Evolutionary conservation across 2,888 invertebrate genomes (phyloP).

Genomic region (Hetaerina titia): DNA sequence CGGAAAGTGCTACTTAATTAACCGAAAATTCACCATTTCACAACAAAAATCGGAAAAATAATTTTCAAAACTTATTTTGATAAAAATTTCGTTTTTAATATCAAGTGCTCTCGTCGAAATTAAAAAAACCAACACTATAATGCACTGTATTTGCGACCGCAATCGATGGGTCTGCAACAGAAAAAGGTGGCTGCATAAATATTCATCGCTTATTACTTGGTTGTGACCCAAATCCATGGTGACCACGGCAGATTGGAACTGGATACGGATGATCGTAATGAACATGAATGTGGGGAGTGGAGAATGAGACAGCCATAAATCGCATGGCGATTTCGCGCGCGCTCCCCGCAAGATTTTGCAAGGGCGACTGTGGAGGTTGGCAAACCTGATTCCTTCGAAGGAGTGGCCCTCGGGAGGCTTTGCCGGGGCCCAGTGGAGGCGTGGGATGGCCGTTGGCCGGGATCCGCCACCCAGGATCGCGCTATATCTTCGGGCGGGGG

Average conservation of each 20-base stretch:
- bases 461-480: neutral
- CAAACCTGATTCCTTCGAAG: constrained; percentile 10
- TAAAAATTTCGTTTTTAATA: too few relatives aligned
- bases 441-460: neutral
- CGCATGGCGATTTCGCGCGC: neutral
- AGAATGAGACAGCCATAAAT: neutral
- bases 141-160: neutral
- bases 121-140: too few relatives aligned
- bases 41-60: neutral
- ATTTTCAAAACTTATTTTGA: neutral
- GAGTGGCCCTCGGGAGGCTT: neutral
- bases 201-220: neutral
- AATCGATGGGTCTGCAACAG: constrained; percentile 1
- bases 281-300: neutral
- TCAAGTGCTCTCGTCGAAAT: too few relatives aligned
- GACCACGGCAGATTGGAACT: neutral
- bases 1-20: too few relatives aligned
- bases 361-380: neutral
- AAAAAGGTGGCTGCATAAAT: neutral
- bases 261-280: neutral
- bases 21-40: neutral
- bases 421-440: neutral
- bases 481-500: neutral
- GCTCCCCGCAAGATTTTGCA: neutral
- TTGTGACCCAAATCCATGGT: neutral